A percentile compares a stretch with the other conserved stretches of the same genome.
These are phyloP conservation scores for Prosopocoilus inquinatus DNA, from an alignment of 2,888 invertebrate species.

Conservation along the genomic window DNA sequence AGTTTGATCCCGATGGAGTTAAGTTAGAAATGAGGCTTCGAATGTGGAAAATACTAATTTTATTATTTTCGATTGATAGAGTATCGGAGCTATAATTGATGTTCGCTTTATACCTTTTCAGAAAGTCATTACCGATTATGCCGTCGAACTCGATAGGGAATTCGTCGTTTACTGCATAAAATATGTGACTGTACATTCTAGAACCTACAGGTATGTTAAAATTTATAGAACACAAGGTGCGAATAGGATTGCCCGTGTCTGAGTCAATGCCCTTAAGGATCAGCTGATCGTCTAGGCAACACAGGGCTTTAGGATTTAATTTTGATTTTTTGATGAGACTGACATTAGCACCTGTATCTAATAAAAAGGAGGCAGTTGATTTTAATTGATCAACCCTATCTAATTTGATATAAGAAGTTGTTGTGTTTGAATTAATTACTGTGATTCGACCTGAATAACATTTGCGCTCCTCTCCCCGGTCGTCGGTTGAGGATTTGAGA, in stretches of 20 bases:
- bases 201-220: not conserved
- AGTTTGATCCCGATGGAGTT: too few species aligned
- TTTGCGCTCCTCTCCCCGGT: conserved; percentile 8
- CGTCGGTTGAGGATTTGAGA: not conserved
- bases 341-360: conserved; percentile 21
- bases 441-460: conserved; percentile 15
- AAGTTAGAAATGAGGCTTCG: too few species aligned
- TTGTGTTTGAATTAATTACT: conserved; percentile 6
- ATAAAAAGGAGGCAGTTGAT: conserved; percentile 10
- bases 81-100: too few species aligned
- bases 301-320: conserved; percentile 7
- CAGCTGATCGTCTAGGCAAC: not conserved
- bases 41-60: too few species aligned
- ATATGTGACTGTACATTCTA: too few species aligned
- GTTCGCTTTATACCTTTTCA: too few species aligned
- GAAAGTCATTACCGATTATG: too few species aligned
- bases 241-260: not conserved
- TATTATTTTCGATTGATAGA: too few species aligned
- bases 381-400: not conserved
- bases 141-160: too few species aligned
- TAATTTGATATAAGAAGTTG: not conserved
- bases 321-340: conserved; percentile 16
- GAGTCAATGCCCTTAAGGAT: conserved; percentile 5
- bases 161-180: too few species aligned
- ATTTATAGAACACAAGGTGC: not conserved